A percentile compares a stretch with the other conserved stretches of the same genome.
Conservation (phyloP, 53 echinoderm and acorn worm genomes). For the Glandiceps talaboti region DNA sequence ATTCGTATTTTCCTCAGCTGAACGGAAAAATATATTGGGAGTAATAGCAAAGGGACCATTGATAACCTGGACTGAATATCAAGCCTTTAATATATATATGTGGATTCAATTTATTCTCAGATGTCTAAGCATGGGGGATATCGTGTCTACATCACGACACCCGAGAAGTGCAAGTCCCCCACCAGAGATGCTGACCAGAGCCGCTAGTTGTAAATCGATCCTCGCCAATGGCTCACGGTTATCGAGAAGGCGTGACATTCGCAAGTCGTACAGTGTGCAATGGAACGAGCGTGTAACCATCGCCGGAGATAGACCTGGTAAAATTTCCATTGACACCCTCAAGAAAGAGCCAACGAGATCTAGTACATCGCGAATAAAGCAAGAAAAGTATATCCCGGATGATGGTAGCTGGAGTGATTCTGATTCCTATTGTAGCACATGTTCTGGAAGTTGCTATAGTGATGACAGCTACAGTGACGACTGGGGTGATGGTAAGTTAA, state of each 20-base stretch:
- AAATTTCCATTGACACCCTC: background rate
- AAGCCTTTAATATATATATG: too few species aligned
- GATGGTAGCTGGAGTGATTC: background rate
- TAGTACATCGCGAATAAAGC: background rate
- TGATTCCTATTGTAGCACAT: background rate
- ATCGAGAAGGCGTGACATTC: background rate
- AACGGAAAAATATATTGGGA: too few species aligned
- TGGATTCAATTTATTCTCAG: too few species aligned
- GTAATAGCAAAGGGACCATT: too few species aligned
- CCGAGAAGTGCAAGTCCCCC: background rate
- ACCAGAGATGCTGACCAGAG: background rate
- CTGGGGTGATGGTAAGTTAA: background rate
- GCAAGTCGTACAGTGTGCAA: background rate
- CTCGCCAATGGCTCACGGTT: background rate
- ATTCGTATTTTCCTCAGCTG: too few species aligned
- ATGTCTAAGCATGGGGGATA: background rate
- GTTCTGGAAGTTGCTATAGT: background rate
- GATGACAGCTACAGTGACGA: background rate
- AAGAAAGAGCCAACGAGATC: background rate
- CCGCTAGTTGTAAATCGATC: background rate
- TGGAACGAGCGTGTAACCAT: background rate
- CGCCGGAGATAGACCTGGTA: background rate
- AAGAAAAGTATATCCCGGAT: background rate
- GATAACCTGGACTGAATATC: too few species aligned
- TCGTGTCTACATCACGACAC: background rate